These are phyloP conservation scores for Dolichotis patagonum DNA, from an alignment of 2,113 vertebrate species.

Conservation along the genomic window DNA sequence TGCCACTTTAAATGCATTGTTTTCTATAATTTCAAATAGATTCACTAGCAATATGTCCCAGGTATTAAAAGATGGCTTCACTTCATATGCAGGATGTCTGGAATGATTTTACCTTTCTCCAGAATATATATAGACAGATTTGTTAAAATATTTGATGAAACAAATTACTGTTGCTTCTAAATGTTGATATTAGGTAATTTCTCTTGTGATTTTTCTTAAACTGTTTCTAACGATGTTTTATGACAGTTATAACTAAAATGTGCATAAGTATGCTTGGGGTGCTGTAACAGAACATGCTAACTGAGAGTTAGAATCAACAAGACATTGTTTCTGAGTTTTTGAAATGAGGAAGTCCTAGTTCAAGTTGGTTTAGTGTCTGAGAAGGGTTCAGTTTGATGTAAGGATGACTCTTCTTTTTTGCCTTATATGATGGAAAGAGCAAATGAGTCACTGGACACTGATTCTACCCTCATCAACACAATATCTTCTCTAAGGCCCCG, in stretches of 20 bases:
- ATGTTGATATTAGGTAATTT: not conserved
- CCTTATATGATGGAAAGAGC: not conserved
- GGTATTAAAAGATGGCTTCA: not conserved
- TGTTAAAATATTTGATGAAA: constrained; percentile 1
- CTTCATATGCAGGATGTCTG: not conserved
- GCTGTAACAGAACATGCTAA: not conserved
- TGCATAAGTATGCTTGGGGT: not conserved
- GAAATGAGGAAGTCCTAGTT: not conserved
- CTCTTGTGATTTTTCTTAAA: not conserved
- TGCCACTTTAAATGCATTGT: not conserved
- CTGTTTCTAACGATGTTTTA: not conserved
- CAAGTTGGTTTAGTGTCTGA: not conserved
- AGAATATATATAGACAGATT: not conserved
- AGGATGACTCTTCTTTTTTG: not conserved
- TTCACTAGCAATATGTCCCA: not conserved
- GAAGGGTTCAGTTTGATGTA: not conserved
- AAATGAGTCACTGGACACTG: not conserved
- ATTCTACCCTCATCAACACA: not conserved
- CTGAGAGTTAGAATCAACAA: not conserved
- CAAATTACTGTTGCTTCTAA: not conserved
- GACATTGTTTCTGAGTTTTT: not conserved
- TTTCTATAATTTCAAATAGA: not conserved
- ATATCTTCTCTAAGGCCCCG: not conserved
- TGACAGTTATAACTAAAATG: not conserved
- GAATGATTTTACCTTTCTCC: not conserved